Conservation (phyloP, 1,140 invertebrate genomes). For the Wasmannia auropunctata region DNA sequence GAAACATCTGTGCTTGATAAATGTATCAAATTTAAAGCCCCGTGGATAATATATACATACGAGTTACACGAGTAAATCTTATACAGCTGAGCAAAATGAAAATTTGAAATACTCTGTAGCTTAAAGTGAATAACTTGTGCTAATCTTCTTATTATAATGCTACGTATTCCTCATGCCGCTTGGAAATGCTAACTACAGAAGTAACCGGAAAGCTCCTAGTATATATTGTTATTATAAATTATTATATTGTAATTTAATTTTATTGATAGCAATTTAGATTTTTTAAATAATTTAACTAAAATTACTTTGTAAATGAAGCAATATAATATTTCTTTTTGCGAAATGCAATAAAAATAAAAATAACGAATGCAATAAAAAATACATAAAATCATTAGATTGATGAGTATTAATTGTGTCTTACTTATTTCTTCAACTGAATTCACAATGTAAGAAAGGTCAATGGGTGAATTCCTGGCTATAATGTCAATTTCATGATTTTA, state of each 20-base stretch:
- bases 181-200: not conserved
- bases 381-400: not conserved
- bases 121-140: not conserved
- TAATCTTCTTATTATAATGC: slow-evolving; percentile 15
- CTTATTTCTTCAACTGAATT: not conserved
- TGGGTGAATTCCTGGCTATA: not conserved
- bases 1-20: not conserved
- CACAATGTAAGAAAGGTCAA: not conserved
- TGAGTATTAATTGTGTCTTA: not conserved
- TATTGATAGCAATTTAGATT: not conserved
- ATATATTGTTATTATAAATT: not conserved
- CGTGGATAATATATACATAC: not conserved
- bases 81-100: not conserved
- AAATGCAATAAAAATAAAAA: no score
- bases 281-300: not conserved
- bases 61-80: slow-evolving; percentile 22
- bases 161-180: not conserved
- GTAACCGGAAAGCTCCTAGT: not conserved
- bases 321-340: not conserved
- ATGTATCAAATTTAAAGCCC: not conserved
- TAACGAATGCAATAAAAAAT: not conserved
- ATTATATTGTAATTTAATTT: not conserved
- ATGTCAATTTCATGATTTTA: not conserved
- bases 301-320: not conserved
- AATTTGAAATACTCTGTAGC: not conserved